These are phyloP conservation scores for Phyllostomus discolor DNA, from an alignment of 2,113 vertebrate species.

Conservation along the genomic window DNA sequence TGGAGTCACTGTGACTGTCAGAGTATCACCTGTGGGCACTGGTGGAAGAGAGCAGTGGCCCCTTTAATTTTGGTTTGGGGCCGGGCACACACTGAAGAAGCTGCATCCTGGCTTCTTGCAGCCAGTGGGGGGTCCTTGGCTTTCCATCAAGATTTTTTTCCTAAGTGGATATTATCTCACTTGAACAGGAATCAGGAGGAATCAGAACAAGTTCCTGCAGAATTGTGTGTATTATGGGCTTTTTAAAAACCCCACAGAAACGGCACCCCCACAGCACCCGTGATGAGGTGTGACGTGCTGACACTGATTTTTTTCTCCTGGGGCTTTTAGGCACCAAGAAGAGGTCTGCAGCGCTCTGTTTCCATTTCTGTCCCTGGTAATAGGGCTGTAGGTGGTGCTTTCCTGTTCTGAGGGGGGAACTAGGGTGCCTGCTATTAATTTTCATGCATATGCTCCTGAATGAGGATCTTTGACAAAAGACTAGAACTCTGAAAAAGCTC, in stretches of 20 bases:
- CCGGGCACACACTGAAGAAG: rapidly evolving
- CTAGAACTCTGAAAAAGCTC: background rate
- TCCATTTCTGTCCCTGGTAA: background rate
- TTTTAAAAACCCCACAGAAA: background rate
- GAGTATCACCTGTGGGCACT: background rate
- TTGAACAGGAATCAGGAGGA: constrained; percentile 43
- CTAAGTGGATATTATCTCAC: constrained; percentile 53
- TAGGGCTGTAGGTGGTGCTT: background rate
- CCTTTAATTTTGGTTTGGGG: background rate
- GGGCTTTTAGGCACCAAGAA: background rate
- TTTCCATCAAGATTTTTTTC: constrained; percentile 43
- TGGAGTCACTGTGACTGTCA: background rate
- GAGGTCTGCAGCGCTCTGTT: background rate
- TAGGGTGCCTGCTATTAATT: background rate
- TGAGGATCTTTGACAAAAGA: background rate
- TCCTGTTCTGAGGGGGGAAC: background rate
- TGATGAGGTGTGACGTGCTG: background rate
- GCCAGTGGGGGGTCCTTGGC: background rate
- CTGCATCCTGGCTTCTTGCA: background rate
- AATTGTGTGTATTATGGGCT: background rate
- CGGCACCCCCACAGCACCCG: background rate
- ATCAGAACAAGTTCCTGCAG: background rate
- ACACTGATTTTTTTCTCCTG: constrained; percentile 31
- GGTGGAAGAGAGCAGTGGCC: background rate
- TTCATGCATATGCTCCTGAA: background rate